These are phyloP conservation scores for Sebastiscus tertius DNA, from an alignment of 2,797 vertebrate genomes.

Conservation along the genomic window DNA sequence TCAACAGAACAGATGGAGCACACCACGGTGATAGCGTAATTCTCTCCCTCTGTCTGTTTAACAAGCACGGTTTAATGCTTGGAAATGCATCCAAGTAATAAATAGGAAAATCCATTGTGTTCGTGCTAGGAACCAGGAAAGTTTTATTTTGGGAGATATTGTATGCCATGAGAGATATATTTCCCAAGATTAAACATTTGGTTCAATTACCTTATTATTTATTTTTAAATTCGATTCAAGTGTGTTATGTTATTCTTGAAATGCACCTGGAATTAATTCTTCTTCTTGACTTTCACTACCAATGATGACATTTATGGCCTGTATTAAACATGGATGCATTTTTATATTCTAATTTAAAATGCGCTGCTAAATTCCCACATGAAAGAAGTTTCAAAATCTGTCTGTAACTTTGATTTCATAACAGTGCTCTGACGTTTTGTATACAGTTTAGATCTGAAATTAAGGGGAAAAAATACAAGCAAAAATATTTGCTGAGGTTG, in stretches of 20 bases:
- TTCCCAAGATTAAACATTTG: conserved; percentile 18
- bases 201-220: not conserved
- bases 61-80: conserved; percentile 24
- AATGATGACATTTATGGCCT: not conserved
- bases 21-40: conserved; percentile 16
- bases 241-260: not conserved
- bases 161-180: conserved; percentile 6
- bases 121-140: not conserved
- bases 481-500: not conserved
- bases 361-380: not conserved
- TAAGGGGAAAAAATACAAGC: not conserved
- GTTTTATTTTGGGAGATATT: conserved; percentile 3
- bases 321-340: not conserved
- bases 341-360: conserved; percentile 6
- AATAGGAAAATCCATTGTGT: conserved; percentile 33
- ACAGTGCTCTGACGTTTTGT: not conserved
- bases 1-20: conserved; percentile 48
- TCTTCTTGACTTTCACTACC: not conserved
- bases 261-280: conserved; percentile 28
- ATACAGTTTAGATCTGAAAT: conserved; percentile 6
- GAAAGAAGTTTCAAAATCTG: not conserved
- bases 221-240: not conserved
- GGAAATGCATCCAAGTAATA: conserved; percentile 17
- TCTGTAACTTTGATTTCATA: not conserved
- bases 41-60: conserved; percentile 33